These are phyloP conservation scores for Drosophila pseudotakahashii DNA, from an alignment of 2,888 invertebrate species.

Conservation along the genomic window DNA sequence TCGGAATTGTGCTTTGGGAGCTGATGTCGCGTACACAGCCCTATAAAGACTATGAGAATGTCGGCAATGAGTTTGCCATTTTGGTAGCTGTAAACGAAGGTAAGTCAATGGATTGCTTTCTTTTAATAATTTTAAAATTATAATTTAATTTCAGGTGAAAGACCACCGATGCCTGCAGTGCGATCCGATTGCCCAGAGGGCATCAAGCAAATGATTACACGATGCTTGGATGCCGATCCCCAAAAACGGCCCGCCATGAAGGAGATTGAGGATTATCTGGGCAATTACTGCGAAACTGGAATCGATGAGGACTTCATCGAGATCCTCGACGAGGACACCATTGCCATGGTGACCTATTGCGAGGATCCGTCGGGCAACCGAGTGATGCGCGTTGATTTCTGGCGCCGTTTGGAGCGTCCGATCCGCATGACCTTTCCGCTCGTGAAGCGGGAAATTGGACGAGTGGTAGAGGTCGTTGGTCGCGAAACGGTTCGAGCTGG, in stretches of 20 bases:
- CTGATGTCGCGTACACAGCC: conserved; percentile 25
- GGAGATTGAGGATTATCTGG: conserved; percentile 1
- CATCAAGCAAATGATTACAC: conserved; percentile 4
- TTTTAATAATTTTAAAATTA: too few species aligned
- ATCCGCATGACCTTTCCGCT: conserved; percentile 7
- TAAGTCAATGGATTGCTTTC: background rate
- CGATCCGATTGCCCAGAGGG: conserved; percentile 25
- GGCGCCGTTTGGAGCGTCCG: background rate
- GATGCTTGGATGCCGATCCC: conserved; percentile 5
- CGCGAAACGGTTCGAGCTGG: background rate
- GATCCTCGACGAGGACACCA: conserved; percentile 2
- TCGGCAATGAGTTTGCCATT: background rate
- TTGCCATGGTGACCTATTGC: conserved; percentile 14
- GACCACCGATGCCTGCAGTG: background rate
- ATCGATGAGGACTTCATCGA: conserved; percentile 16
- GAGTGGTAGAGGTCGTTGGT: background rate
- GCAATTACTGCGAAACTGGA: background rate
- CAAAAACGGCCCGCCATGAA: background rate
- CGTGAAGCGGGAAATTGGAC: background rate
- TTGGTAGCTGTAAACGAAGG: background rate
- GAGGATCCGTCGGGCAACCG: background rate
- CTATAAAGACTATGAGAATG: conserved; percentile 15
- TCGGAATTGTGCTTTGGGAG: conserved; percentile 22
- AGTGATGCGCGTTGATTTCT: conserved; percentile 4
- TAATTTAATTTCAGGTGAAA: background rate